These are phyloP conservation scores for Pseudochirops corinnae DNA, from an alignment of 2,797 vertebrate genomes.

Conservation along the genomic window DNA sequence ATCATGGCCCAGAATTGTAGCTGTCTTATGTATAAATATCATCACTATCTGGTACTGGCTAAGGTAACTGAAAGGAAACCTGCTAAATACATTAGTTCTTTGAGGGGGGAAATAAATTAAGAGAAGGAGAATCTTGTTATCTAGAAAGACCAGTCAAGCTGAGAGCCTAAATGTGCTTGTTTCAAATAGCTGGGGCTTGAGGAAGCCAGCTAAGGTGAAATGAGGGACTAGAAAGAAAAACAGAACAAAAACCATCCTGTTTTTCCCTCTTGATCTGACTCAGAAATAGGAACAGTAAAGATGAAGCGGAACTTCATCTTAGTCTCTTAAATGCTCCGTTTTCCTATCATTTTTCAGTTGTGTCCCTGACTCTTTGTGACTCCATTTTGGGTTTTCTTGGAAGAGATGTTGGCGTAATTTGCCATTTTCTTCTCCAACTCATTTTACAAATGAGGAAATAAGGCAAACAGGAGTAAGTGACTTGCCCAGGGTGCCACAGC, in stretches of 20 bases:
- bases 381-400: neutral
- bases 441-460: neutral
- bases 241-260: neutral
- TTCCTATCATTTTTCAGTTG: neutral
- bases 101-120: conserved; percentile 23
- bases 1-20: conserved; percentile 40
- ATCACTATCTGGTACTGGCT: conserved; percentile 39
- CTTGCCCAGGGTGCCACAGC: neutral
- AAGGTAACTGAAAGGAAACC: conserved; percentile 53
- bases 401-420: neutral
- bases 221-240: conserved; percentile 49
- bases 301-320: conserved; percentile 2
- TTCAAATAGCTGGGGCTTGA: conserved; percentile 40
- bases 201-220: conserved; percentile 20
- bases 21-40: conserved; percentile 52
- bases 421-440: neutral
- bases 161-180: conserved; percentile 2
- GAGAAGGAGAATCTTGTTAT: conserved; percentile 54
- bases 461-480: neutral
- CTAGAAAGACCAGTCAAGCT: conserved; percentile 54
- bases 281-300: conserved; percentile 34
- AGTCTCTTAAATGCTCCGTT: conserved; percentile 40
- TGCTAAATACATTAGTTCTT: conserved; percentile 56
- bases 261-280: conserved; percentile 16
- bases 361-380: neutral